phyloP scores from a whole-genome alignment of 1,140 invertebrate species.

The Berghia stephanieae region DNA sequence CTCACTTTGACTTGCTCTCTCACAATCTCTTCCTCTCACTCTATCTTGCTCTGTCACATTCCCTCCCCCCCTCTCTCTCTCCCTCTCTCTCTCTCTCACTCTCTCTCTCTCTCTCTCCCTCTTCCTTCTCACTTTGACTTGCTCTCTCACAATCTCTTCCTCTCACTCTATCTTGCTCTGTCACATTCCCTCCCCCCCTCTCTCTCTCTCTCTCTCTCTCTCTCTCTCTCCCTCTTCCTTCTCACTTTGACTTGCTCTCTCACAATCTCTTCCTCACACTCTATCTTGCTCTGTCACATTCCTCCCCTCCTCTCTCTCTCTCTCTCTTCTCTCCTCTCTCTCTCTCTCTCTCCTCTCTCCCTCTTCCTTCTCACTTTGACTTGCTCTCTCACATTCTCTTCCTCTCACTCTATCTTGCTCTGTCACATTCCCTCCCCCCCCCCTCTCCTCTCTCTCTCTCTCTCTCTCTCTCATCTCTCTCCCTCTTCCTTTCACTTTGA shows the following conservation, averaged over 20 bases:
- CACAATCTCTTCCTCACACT: background rate
- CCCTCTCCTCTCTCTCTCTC: background rate
- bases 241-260: background rate
- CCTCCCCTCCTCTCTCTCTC: background rate
- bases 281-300: background rate
- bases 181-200: background rate
- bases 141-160: conserved; percentile 7
- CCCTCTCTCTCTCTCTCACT: background rate
- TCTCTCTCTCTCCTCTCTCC: background rate
- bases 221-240: conserved; percentile 9
- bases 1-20: background rate
- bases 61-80: background rate
- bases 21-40: background rate
- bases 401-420: background rate
- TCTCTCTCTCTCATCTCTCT: conserved; percentile 8
- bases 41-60: background rate
- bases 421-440: background rate
- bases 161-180: background rate
- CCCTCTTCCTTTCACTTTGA: background rate
- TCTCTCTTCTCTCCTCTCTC: conserved; percentile 13
- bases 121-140: background rate
- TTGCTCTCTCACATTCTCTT: background rate
- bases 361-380: background rate
- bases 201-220: background rate
- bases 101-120: background rate